A percentile compares a stretch with the other conserved stretches of the same genome.
phyloP scores from a whole-genome alignment of 2,888 invertebrate genomes.

The Neoitamus cyanurus region DNA sequence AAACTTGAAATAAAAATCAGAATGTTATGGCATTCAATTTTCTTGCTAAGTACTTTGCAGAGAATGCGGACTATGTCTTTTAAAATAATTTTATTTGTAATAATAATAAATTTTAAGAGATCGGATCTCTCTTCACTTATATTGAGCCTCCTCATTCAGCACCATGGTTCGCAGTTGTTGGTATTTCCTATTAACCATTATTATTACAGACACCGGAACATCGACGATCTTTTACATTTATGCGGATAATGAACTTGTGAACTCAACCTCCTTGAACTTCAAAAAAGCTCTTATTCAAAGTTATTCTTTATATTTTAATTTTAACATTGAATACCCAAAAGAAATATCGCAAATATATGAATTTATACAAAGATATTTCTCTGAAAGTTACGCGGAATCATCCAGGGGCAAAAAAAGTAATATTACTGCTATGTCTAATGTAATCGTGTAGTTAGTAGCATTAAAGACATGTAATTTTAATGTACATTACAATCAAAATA shows the following conservation, averaged over 20 bases:
- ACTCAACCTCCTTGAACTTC: neutral
- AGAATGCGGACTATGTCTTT: neutral
- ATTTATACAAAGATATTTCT: neutral
- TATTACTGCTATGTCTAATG: neutral
- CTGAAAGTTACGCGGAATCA: neutral
- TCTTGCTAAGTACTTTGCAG: neutral
- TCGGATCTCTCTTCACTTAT: neutral
- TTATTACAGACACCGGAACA: slow-evolving; percentile 6
- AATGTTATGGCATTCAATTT: neutral
- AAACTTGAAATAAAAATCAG: neutral
- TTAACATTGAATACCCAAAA: neutral
- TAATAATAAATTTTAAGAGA: neutral
- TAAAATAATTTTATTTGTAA: neutral
- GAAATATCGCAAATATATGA: neutral
- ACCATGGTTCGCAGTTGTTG: slow-evolving; percentile 8
- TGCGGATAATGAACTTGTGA: neutral
- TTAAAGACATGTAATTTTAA: neutral
- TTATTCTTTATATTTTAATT: slow-evolving; percentile 5
- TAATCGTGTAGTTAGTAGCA: neutral
- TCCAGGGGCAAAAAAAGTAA: neutral
- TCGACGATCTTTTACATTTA: neutral
- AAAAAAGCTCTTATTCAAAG: neutral
- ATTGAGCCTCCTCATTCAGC: neutral
- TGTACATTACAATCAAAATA: neutral
- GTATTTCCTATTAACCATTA: slow-evolving; percentile 11